phyloP scores from a whole-genome alignment of 2,797 vertebrate genomes.

The Sebastes baramenuke region DNA sequence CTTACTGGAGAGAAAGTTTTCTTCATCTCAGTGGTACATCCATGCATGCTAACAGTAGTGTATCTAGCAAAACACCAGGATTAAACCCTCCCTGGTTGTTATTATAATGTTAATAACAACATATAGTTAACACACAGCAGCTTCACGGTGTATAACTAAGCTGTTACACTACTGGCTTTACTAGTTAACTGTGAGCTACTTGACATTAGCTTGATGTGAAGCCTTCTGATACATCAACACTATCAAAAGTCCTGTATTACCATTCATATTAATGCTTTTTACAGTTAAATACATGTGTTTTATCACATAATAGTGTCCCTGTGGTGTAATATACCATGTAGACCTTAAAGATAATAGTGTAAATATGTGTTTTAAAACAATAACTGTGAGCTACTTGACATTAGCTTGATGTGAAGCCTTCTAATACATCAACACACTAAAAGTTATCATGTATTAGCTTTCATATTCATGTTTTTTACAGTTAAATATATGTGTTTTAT shows the following conservation, averaged over 20 bases:
- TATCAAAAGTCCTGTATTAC: constrained; percentile 37
- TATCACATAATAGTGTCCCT: not conserved
- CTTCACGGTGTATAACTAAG: not conserved
- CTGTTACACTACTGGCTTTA: constrained; percentile 9
- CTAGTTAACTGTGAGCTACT: constrained; percentile 30
- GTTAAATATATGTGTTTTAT: too few species aligned
- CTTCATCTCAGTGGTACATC: constrained; percentile 6
- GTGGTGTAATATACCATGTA: not conserved
- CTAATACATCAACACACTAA: too few species aligned
- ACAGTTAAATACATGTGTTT: not conserved
- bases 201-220: constrained; percentile 55
- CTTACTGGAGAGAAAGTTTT: constrained; percentile 64
- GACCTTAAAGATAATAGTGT: constrained; percentile 17
- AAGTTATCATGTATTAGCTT: too few species aligned
- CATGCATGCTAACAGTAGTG: constrained; percentile 48
- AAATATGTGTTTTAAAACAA: constrained; percentile 68
- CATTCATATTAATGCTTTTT: not conserved
- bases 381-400: too few species aligned
- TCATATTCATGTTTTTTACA: too few species aligned
- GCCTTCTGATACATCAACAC: constrained; percentile 34
- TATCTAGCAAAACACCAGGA: constrained; percentile 37
- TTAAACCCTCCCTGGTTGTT: not conserved
- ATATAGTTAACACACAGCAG: not conserved
- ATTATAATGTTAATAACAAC: not conserved
- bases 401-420: too few species aligned